Evolutionary conservation across 2,888 invertebrate species (phyloP).

Genomic region (Plutella xylostella): DNA sequence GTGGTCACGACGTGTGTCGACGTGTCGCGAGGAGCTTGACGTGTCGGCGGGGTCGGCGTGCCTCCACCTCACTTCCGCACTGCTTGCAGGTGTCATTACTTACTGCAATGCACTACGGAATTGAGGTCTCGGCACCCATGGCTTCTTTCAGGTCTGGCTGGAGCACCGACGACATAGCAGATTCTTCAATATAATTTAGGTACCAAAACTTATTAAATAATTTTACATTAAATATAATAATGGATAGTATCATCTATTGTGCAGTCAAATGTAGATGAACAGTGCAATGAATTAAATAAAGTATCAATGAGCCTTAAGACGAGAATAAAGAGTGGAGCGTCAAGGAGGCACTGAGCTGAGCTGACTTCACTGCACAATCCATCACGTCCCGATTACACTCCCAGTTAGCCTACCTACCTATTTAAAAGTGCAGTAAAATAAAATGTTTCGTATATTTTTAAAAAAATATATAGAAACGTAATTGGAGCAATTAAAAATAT

Average conservation of each 20-base stretch:
- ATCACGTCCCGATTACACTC: no score
- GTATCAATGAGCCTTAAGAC: slow-evolving; percentile 50
- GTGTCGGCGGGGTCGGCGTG: no score
- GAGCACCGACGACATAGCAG: neutral
- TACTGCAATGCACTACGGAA: slow-evolving; percentile 98
- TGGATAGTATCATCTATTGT: neutral
- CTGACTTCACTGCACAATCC: no score
- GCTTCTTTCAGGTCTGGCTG: slow-evolving; percentile 21
- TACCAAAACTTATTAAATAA: neutral
- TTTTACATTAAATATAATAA: slow-evolving; percentile 16
- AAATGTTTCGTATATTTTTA: no score
- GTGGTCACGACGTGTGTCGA: neutral
- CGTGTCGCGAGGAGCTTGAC: slow-evolving; percentile 36
- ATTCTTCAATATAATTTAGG: neutral
- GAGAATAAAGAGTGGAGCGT: no score
- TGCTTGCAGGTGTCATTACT: slow-evolving; percentile 88
- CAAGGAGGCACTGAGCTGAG: no score
- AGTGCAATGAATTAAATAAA: slow-evolving; percentile 51
- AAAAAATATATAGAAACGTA: no score
- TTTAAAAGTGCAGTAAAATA: no score
- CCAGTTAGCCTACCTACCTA: no score
- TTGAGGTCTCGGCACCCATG: slow-evolving; percentile 79
- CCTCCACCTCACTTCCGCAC: slow-evolving; percentile 90
- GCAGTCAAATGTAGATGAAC: slow-evolving; percentile 38
- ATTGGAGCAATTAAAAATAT: no score